Evolutionary conservation across 2,888 invertebrate species (phyloP).

Genomic region (Rugalucina vietnamica): DNA sequence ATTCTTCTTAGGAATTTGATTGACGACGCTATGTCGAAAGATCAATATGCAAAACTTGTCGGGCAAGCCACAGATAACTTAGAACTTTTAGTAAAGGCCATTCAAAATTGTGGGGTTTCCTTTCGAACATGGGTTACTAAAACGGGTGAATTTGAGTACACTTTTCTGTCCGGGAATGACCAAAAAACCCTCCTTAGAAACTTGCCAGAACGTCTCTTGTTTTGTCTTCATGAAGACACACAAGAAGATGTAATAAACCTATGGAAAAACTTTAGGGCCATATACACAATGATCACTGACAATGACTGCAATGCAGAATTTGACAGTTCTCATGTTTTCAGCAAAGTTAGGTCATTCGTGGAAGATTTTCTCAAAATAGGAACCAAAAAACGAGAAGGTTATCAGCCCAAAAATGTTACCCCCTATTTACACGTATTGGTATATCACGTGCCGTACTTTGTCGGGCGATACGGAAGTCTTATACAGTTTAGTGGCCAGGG

Average conservation of each 20-base stretch:
- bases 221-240: constrained; percentile 19
- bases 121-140: constrained; percentile 11
- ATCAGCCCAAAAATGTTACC: constrained; percentile 20
- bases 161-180: constrained; percentile 11
- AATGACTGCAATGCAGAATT: background rate
- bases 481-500: constrained; percentile 22
- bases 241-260: background rate
- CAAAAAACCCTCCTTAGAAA: background rate
- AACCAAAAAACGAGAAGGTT: constrained; percentile 8
- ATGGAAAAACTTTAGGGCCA: background rate
- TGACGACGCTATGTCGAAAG: constrained; percentile 30
- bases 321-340: background rate
- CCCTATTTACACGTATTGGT: constrained; percentile 8
- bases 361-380: background rate
- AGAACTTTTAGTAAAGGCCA: background rate
- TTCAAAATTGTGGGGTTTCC: background rate
- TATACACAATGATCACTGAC: background rate
- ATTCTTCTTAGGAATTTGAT: constrained; percentile 34
- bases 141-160: constrained; percentile 7
- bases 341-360: background rate
- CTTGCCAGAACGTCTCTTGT: constrained; percentile 6
- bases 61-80: constrained; percentile 13
- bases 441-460: constrained; percentile 12
- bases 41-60: background rate
- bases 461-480: background rate